Conservation (phyloP, 2,888 invertebrate species). For the Aleiodes leptofemur region DNA sequence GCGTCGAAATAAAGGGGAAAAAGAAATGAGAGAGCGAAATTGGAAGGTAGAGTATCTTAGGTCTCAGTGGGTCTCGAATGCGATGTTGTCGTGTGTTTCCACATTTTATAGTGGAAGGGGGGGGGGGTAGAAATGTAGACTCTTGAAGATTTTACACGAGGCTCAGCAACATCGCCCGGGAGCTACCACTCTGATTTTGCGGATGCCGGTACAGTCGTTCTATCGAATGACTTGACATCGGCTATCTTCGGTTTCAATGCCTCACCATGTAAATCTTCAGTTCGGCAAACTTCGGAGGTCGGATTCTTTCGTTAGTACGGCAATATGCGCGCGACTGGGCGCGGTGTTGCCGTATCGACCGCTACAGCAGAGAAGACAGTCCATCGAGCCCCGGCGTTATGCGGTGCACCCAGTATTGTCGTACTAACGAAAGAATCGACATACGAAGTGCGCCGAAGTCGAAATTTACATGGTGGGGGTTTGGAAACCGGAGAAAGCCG, state of each 20-base stretch:
- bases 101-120: neutral
- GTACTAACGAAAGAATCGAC: too few species aligned
- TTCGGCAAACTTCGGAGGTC: too few species aligned
- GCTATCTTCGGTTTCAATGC: too few species aligned
- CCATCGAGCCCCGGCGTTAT: conserved; percentile 47
- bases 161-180: conserved; percentile 45
- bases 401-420: conserved; percentile 10
- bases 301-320: too few species aligned
- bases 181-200: conserved; percentile 46
- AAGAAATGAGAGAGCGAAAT: conserved; percentile 44
- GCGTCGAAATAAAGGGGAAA: neutral
- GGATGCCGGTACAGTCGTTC: conserved; percentile 57
- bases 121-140: conserved; percentile 1
- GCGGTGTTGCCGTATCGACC: conserved; percentile 75
- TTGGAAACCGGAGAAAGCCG: too few species aligned
- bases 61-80: conserved; percentile 40
- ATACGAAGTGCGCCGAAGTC: too few species aligned
- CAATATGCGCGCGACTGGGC: conserved; percentile 63
- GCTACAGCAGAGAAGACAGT: conserved; percentile 56
- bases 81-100: conserved; percentile 57
- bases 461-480: too few species aligned
- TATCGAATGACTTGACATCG: too few species aligned
- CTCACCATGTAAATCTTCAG: too few species aligned
- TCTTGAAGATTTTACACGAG: neutral
- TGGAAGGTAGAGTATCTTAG: conserved; percentile 25